Base-by-base conservation (phyloP, 1,140 invertebrate species). In the Muscidifurax raptorellus region DNA sequence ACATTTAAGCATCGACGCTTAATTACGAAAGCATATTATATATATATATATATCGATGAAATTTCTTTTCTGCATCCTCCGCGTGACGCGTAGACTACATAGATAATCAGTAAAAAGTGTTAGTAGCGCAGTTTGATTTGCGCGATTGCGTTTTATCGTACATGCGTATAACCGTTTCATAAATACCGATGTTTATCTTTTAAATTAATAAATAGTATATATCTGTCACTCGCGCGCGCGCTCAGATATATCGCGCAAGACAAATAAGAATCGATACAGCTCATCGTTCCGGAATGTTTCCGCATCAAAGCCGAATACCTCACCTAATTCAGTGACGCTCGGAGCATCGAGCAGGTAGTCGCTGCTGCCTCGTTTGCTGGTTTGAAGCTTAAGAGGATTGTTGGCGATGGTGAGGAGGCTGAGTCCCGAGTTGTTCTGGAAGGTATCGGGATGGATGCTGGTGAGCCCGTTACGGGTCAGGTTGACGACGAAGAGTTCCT, bases 401-500 rank as follows among this genome's bases (percentile, higher is more conserved):
- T 95, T 94, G 12, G 95, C 94, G 28, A 96, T 94, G n/a, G 95
- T 95, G 1, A 96, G 89, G 40, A 95, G 91, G 52, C 94, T 93
- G 13, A 96, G 89, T 86, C 95, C 95, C 64, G 94, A 94, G 87
- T 95, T 96, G 76, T 93, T 94, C 3, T 94, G 92, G 90, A 96
- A 96, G 1, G 95, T 95, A 84, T 96, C 94, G 0, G 95, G 95
- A 86, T 96, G 94, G 30, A 96, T 91, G 32, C 92, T 92, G 40
- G 94, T 93, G 25, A 96, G 91, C 69, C 94, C 94, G 76, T 95
- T 96, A 86, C 95, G 94, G 0, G 95, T 95, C 44, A 96, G 90
- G 87, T 96, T 96, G 0, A 96, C 93, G 3, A 95, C 93, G 81
- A 95, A 95, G 1, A 96, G 91, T 76, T 95, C 94, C 15, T 94